phyloP scores from a whole-genome alignment of 1,140 invertebrate species.

The Neelides sp. region DNA sequence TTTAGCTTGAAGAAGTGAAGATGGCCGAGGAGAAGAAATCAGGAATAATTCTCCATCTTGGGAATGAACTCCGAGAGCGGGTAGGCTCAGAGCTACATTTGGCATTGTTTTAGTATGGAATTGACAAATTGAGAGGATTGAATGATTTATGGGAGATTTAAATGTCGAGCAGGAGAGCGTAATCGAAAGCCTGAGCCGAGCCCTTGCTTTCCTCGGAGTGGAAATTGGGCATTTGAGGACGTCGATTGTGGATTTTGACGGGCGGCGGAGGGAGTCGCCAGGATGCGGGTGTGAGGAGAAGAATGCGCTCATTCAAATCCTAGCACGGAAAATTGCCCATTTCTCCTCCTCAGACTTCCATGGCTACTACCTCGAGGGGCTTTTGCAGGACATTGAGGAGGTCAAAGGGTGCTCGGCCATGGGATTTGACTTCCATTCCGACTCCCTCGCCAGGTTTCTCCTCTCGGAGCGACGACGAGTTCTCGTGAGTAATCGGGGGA shows the following conservation, averaged over 20 bases:
- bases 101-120: too few relatives aligned
- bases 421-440: constrained; percentile 13
- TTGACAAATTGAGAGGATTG: too few relatives aligned
- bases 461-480: constrained; percentile 20
- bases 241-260: constrained; percentile 13
- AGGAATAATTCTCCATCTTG: too few relatives aligned
- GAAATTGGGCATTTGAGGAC: constrained; percentile 21
- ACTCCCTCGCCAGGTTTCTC: constrained; percentile 21
- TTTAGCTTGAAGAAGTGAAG: too few relatives aligned
- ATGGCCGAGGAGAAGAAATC: too few relatives aligned
- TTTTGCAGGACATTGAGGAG: constrained; percentile 24
- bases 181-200: constrained; percentile 16
- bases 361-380: constrained; percentile 24
- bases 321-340: constrained; percentile 26
- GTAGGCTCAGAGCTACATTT: too few relatives aligned
- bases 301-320: constrained; percentile 24
- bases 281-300: constrained; percentile 27
- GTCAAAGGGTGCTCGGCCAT: constrained; percentile 8
- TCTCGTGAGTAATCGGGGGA: constrained; percentile 17
- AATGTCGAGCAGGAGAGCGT: constrained; percentile 12
- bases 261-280: constrained; percentile 24
- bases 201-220: constrained; percentile 11
- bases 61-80: constrained; percentile 10
- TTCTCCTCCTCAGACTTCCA: constrained; percentile 22
- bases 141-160: too few relatives aligned